These are phyloP conservation scores for Apotomis turbidana DNA, from an alignment of 2,888 invertebrate genomes.

Conservation along the genomic window DNA sequence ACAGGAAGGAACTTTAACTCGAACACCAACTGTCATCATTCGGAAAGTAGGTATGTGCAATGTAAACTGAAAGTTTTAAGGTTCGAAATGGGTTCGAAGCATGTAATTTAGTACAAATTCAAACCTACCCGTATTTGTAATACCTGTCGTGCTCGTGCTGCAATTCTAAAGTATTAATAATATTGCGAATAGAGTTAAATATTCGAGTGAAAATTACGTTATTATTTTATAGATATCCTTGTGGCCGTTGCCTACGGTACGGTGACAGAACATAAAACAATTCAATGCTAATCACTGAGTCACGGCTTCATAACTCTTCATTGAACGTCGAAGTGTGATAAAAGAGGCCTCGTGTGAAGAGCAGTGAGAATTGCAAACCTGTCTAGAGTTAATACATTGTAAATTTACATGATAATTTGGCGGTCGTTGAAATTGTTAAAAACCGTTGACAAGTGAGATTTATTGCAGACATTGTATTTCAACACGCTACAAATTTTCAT, in stretches of 20 bases:
- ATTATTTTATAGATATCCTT: slow-evolving; percentile 1
- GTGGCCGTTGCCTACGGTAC: not conserved
- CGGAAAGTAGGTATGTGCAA: slow-evolving; percentile 1
- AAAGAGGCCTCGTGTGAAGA: slow-evolving; percentile 20
- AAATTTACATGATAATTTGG: slow-evolving; percentile 8
- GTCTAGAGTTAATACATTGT: not conserved
- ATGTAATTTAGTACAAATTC: no score
- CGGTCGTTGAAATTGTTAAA: not conserved
- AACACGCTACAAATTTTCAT: no score
- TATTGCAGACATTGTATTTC: slow-evolving; percentile 6
- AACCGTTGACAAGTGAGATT: not conserved
- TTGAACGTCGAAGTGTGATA: slow-evolving; percentile 26
- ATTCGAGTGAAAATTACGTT: no score
- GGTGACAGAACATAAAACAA: slow-evolving; percentile 27
- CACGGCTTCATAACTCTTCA: slow-evolving; percentile 29
- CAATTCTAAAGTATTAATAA: no score
- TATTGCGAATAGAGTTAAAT: no score
- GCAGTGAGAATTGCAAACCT: slow-evolving; percentile 4
- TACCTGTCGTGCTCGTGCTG: no score
- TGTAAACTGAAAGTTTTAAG: not conserved
- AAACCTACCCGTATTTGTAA: no score
- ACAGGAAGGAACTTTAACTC: not conserved
- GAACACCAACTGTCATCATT: not conserved
- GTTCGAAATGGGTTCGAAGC: no score
- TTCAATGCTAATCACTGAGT: slow-evolving; percentile 35